Conservation (phyloP, 2,113 vertebrate species). For the Calidris pygmaea region DNA sequence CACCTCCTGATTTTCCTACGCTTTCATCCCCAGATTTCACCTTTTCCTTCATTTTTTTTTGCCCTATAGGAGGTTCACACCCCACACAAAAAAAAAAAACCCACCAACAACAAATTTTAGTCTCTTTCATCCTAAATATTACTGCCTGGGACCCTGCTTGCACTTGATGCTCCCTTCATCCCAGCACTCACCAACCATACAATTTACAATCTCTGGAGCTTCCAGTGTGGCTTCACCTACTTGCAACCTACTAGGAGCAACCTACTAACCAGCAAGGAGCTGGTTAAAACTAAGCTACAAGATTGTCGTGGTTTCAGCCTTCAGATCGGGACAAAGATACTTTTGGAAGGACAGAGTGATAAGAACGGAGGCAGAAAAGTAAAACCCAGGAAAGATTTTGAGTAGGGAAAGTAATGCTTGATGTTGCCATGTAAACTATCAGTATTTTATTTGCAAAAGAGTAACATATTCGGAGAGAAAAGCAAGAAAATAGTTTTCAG, state of each 20-base stretch:
- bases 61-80: fast-evolving
- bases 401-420: fast-evolving
- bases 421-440: not conserved
- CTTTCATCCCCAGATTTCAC: not conserved
- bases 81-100: no score
- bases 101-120: not conserved
- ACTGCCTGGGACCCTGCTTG: not conserved
- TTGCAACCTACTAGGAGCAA: not conserved
- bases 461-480: not conserved
- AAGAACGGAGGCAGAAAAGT: not conserved
- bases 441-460: not conserved
- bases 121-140: not conserved
- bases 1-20: not conserved
- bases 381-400: not conserved
- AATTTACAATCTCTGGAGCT: not conserved
- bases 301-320: no score
- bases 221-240: not conserved
- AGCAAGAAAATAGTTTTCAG: not conserved
- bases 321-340: no score
- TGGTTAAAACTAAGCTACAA: not conserved
- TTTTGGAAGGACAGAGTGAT: not conserved
- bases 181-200: not conserved
- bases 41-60: not conserved
- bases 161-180: not conserved
- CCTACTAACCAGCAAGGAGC: not conserved